phyloP scores from a whole-genome alignment of 2,113 vertebrate genomes.

The Heterotis niloticus region DNA sequence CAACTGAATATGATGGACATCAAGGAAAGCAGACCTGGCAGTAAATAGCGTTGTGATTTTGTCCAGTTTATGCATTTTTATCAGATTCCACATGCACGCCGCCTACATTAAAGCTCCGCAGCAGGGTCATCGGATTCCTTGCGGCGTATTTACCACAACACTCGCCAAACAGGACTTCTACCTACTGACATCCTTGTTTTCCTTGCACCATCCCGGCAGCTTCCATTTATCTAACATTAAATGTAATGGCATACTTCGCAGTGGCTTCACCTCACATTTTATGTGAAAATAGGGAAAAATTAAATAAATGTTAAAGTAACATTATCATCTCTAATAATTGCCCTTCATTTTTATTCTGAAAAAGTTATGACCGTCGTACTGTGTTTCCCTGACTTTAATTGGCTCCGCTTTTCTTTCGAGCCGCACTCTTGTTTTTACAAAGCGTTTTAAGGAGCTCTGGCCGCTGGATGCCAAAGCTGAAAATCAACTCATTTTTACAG shows the following conservation, averaged over 20 bases:
- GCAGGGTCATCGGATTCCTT: constrained; percentile 24
- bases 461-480: constrained; percentile 35
- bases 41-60: constrained; percentile 36
- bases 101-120: constrained; percentile 15
- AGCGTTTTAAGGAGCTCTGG: constrained; percentile 24
- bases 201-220: constrained; percentile 42
- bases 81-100: constrained; percentile 29
- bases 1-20: constrained; percentile 29
- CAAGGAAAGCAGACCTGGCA: constrained; percentile 35
- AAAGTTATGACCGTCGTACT: constrained; percentile 33
- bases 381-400: constrained; percentile 50
- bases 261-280: constrained; percentile 39
- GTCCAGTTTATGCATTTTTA: constrained; percentile 39
- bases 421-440: constrained; percentile 40
- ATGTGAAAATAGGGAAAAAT: constrained; percentile 37
- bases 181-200: constrained; percentile 44
- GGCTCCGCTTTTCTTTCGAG: constrained; percentile 41
- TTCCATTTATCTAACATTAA: constrained; percentile 42
- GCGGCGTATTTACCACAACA: constrained; percentile 36
- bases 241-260: constrained; percentile 36
- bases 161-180: constrained; percentile 37
- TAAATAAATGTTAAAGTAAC: constrained; percentile 35
- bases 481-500: constrained; percentile 39
- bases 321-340: constrained; percentile 54
- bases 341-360: constrained; percentile 47